These are phyloP conservation scores for Piaya cayana DNA, from an alignment of 2,113 vertebrate species.

Conservation along the genomic window DNA sequence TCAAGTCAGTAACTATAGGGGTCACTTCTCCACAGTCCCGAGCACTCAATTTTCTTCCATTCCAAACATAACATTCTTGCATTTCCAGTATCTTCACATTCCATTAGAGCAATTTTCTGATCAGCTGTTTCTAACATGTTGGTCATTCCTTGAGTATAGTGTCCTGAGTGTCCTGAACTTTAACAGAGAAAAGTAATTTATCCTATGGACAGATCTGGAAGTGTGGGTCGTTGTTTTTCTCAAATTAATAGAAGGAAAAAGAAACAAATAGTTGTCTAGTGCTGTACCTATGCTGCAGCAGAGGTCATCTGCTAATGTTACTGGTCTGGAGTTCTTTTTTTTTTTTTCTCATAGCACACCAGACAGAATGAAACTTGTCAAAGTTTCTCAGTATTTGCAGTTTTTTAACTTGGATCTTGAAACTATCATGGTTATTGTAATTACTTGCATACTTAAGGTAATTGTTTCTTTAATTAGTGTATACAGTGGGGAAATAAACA, in stretches of 20 bases:
- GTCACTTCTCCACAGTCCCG: not conserved
- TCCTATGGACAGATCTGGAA: not conserved
- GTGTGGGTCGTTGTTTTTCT: not conserved
- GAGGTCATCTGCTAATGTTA: not conserved
- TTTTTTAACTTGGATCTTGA: not conserved
- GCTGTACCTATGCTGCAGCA: not conserved
- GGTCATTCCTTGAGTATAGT: not conserved
- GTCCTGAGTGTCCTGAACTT: not conserved
- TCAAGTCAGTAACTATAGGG: not conserved
- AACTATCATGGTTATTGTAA: not conserved
- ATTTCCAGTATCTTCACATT: not conserved
- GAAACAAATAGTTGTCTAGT: not conserved
- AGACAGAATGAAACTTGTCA: not conserved
- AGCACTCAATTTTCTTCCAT: not conserved
- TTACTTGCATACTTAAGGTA: not conserved
- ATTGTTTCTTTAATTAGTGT: not conserved
- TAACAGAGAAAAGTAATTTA: not conserved
- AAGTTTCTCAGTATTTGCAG: not conserved
- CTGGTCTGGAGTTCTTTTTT: not conserved
- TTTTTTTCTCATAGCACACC: not conserved
- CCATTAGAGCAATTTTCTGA: not conserved
- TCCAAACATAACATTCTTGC: not conserved
- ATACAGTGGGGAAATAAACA: not conserved
- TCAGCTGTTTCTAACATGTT: not conserved
- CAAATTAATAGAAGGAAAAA: not conserved